A percentile compares a stretch with the other conserved stretches of the same genome.
Conservation (phyloP, 2,797 vertebrate genomes). For the Myotis pilosus region DNA sequence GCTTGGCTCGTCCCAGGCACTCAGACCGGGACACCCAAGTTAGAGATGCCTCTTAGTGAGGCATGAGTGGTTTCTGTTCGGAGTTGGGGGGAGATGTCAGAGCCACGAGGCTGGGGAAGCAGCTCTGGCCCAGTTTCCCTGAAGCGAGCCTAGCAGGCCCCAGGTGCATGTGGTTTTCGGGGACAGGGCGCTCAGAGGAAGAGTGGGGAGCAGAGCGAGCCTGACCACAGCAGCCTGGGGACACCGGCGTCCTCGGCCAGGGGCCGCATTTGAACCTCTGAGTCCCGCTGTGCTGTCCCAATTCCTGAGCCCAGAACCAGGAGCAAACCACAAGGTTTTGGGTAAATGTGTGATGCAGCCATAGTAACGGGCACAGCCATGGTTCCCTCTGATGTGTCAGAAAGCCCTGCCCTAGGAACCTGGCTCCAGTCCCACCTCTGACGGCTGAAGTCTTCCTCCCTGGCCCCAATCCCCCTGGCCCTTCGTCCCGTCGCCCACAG, state of each 20-base stretch:
- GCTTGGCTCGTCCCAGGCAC: background rate
- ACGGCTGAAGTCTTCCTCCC: too few relatives aligned
- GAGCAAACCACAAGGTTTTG: background rate
- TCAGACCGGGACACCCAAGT: too few relatives aligned
- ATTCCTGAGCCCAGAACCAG: background rate
- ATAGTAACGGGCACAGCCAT: background rate
- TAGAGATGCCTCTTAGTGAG: too few relatives aligned
- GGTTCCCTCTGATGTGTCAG: background rate
- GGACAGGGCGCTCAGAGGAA: rapidly evolving
- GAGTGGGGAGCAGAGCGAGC: too few relatives aligned
- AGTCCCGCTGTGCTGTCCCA: background rate
- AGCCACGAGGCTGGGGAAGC: too few relatives aligned
- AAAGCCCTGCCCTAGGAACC: background rate
- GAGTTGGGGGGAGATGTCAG: too few relatives aligned
- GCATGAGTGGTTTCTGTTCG: too few relatives aligned
- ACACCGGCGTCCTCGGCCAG: rapidly evolving
- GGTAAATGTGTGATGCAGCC: background rate
- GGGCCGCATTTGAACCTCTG: too few relatives aligned
- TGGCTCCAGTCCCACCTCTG: background rate
- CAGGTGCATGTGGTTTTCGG: background rate
- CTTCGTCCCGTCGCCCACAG: background rate
- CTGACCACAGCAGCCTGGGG: rapidly evolving
- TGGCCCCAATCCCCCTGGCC: too few relatives aligned
- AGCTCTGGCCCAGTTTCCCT: too few relatives aligned
- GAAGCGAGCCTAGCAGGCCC: too few relatives aligned